Base-by-base conservation (phyloP, 2,797 vertebrate genomes). In the Carduelis carduelis region DNA sequence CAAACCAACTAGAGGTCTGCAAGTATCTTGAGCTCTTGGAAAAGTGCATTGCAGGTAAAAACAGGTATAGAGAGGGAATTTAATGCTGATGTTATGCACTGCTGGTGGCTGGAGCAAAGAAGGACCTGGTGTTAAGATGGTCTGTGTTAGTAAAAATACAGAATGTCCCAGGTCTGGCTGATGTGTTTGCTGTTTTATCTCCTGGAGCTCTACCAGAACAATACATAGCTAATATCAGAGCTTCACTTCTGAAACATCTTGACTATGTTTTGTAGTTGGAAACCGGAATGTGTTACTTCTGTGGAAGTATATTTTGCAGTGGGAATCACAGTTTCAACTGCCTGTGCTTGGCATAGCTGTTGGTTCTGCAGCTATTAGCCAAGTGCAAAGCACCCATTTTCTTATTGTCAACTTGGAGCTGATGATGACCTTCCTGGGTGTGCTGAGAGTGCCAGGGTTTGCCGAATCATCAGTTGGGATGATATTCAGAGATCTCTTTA, bases 111-210 rank as follows among this genome's bases (percentile, higher is more conserved):
- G 26, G 12, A 61, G 78, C 35, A 50, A 79, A 56, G 84, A 47
- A 74, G 44, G 57, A 35, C 44, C 44, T 69, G 61, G 24, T 71
- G 28, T 70, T 92, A 15, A 16, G 49, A 59, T 76, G 59, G 55
- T 91, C 75, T 59, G 5, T 91, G n/a, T 82, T 55, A 66, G 24
- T 47, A 26, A 50, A 83, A 71, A 79, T 76, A 43, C 43, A 86
- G 82, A 85, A 87, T 86, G 81, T 78, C 75, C 86, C 87, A 83
- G 92, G 63, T 87, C 87, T 77, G 64, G 41, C 46, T 88, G 39
- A 86, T 85, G 12, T 43, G 47, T 65, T 70, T 77, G 26, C n/a
- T 8, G 0, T 61, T 90, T 60, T 89, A 52, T 35, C 78, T 94
- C 15, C 57, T 88, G 77, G 70, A 70, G n/a, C n/a, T 64, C 41